phyloP scores from a whole-genome alignment of 1,140 invertebrate genomes.

The Drosophila carrolli region DNA sequence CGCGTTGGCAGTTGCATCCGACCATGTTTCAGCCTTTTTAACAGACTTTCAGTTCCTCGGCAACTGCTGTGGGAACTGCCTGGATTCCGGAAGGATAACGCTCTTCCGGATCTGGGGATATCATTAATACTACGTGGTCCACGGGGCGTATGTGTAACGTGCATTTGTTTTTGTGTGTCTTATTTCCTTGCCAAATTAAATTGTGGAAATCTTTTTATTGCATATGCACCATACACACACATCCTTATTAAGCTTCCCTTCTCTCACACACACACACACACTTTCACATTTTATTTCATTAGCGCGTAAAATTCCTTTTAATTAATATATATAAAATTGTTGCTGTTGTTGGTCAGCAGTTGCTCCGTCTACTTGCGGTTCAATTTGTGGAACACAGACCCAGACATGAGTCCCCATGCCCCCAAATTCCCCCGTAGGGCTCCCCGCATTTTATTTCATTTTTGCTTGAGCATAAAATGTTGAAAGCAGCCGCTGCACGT shows the following conservation, averaged over 20 bases:
- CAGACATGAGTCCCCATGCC: conserved; percentile 20
- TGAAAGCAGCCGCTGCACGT: conserved; percentile 79
- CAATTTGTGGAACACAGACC: conserved; percentile 61
- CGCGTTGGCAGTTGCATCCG: conserved; percentile 4
- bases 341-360: conserved; percentile 55
- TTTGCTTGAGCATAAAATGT: conserved; percentile 75
- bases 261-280: conserved; percentile 19
- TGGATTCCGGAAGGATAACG: conserved; percentile 13
- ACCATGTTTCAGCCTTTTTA: neutral
- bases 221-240: conserved; percentile 31
- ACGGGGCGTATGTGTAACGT: conserved; percentile 34
- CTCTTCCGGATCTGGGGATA: neutral
- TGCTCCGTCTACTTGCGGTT: conserved; percentile 56
- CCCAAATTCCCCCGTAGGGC: conserved; percentile 15
- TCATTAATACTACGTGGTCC: conserved; percentile 5
- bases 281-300: conserved; percentile 73
- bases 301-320: conserved; percentile 78
- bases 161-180: conserved; percentile 13
- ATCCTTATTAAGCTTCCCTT: conserved; percentile 27
- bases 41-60: conserved; percentile 38
- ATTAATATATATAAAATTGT: conserved; percentile 77
- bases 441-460: conserved; percentile 69
- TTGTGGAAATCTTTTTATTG: conserved; percentile 47
- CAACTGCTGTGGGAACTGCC: conserved; percentile 23
- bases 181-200: conserved; percentile 25